phyloP scores from a whole-genome alignment of 2,888 invertebrate species.

The Heliconius cydno region DNA sequence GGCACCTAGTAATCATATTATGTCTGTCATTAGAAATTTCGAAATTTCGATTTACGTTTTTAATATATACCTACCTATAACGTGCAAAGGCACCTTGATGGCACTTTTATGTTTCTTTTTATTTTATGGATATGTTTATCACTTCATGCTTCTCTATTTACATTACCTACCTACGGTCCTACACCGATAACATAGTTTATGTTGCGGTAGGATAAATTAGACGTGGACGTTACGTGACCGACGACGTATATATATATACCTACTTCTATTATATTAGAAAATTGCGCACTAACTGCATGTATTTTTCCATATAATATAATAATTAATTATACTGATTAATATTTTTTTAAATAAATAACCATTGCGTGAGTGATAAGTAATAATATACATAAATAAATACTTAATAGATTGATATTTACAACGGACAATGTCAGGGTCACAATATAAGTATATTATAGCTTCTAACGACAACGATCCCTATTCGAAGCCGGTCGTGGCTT shows the following conservation, averaged over 20 bases:
- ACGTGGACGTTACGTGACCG: not conserved
- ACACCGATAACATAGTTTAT: conserved; percentile 18
- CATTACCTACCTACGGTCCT: conserved; percentile 9
- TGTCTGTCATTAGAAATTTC: conserved; percentile 59
- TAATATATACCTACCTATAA: conserved; percentile 51
- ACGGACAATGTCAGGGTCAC: conserved; percentile 43
- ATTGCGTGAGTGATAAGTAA: conserved; percentile 1
- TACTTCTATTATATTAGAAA: not conserved
- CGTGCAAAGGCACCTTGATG: conserved; percentile 72
- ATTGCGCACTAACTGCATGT: not conserved
- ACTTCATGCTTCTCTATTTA: conserved; percentile 54
- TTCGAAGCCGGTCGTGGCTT: conserved; percentile 59
- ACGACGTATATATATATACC: not conserved
- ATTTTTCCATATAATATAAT: not conserved
- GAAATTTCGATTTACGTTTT: conserved; percentile 57
- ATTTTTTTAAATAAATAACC: not conserved
- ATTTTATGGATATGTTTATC: conserved; percentile 56
- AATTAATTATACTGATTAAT: not conserved
- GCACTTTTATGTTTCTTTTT: conserved; percentile 53
- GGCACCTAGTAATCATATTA: conserved; percentile 54
- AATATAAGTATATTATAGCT: conserved; percentile 34
- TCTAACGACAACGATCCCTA: conserved; percentile 38
- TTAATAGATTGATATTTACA: conserved; percentile 12
- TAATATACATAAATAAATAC: not conserved
- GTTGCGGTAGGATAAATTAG: conserved; percentile 37